Conservation (phyloP, 2,797 vertebrate genomes). For the Chelon auratus region DNA sequence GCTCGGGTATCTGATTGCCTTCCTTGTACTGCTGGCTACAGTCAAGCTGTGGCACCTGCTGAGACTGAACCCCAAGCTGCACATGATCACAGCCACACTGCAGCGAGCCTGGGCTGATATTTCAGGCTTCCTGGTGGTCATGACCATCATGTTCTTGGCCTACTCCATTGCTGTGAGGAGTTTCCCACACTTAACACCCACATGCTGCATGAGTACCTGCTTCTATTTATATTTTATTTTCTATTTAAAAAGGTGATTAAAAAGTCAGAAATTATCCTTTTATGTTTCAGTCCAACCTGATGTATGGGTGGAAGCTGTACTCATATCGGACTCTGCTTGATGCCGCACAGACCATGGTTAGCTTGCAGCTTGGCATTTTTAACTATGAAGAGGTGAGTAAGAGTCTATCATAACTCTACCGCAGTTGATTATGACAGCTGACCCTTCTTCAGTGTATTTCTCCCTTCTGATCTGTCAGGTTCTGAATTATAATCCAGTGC, state of each 20-base stretch:
- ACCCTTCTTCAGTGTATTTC: not conserved
- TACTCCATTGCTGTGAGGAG: conserved; percentile 92
- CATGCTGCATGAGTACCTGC: conserved; percentile 25
- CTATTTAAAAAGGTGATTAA: not conserved
- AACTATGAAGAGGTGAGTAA: conserved; percentile 93
- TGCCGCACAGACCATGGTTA: conserved; percentile 91
- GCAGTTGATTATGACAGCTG: not conserved
- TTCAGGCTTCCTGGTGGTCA: conserved; percentile 92
- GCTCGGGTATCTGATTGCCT: conserved; percentile 94
- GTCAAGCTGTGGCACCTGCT: conserved; percentile 96
- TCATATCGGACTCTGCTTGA: conserved; percentile 94
- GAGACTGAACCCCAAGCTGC: conserved; percentile 94
- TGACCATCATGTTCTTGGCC: conserved; percentile 92
- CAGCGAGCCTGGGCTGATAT: conserved; percentile 94
- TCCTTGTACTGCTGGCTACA: conserved; percentile 93
- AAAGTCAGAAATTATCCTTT: conserved; percentile 31
- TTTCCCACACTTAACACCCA: conserved; percentile 66
- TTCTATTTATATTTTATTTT: conserved; percentile 17
- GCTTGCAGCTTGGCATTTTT: conserved; percentile 96
- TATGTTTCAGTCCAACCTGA: conserved; percentile 88
- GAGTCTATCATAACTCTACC: not conserved
- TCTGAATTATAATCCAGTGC: conserved; percentile 91
- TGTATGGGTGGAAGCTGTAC: conserved; percentile 94
- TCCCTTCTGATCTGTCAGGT: conserved; percentile 81
- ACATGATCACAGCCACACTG: conserved; percentile 94